Base-by-base conservation (phyloP, 2,888 invertebrate genomes). In the Drosophila gaucha region DNA sequence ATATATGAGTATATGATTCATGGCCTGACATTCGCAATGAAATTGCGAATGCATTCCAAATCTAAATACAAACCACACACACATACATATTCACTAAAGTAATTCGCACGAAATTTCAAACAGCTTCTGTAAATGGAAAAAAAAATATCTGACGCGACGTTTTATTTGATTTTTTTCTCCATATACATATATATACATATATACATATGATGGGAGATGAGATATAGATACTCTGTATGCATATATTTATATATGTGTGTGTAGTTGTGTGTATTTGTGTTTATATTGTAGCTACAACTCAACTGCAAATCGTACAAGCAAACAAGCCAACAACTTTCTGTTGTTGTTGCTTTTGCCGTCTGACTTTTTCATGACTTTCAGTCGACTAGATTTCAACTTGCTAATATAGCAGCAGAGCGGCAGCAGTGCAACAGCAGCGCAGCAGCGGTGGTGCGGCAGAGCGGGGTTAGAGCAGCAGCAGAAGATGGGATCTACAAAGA, bases 231-330 rank as follows among this genome's bases (percentile, higher is more conserved):
- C 18, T 31, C 0, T 52, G 22, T 44, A 33, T 44, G 6, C 18
- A 18, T 54, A 12, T 41, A n/a, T 49, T 6, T 47, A 22, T 56
- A 6, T 50, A n/a, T 54, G 20, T 33, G 18, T 50, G 14, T 46
- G 24, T 51, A 16, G 35, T 24, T 41, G 20, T 38, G 9, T 51
- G 35, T 51, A 18, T 79, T 51, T 75, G 47, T 63, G 36, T 78
- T 56, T 68, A 49, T 62, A 43, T 56, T 73, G 56, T 52, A 74
- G 51, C 67, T 63, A 67, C 67, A 72, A 70, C 52, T 66, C 64
- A 72, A 71, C 80, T 73, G 84, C 77, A 85, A 87, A 82, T 82
- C 82, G 82, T 72, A 78, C 78, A 85, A 87, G 78, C 71, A 85
- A 78, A 79, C 68, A 72, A 65, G 62, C 52, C 59, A 67, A 65